phyloP scores from a whole-genome alignment of 2,797 vertebrate species.

The Aplochiton taeniatus region DNA sequence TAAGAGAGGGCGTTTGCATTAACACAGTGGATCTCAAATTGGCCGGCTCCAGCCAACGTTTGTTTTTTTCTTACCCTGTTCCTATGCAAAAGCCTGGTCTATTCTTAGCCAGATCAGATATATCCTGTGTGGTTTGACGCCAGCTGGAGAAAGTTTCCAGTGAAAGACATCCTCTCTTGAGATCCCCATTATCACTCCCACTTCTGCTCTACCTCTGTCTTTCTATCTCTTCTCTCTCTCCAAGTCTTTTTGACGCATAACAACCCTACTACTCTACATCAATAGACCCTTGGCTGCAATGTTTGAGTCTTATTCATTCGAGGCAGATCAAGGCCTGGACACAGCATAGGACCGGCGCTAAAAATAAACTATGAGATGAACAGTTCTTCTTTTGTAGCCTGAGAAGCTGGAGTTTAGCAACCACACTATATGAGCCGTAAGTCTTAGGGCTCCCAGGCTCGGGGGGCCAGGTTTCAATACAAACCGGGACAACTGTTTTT shows the following conservation, averaged over 20 bases:
- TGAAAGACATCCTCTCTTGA: background rate
- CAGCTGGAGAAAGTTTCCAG: constrained; percentile 8
- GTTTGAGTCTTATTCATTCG: too few relatives aligned
- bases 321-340: too few relatives aligned
- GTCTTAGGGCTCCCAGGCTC: too few relatives aligned
- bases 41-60: constrained; percentile 13
- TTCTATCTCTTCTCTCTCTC: too few relatives aligned
- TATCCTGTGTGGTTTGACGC: constrained; percentile 8
- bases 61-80: constrained; percentile 12
- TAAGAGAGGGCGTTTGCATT: constrained; percentile 48
- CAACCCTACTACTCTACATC: too few relatives aligned
- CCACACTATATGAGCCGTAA: too few relatives aligned
- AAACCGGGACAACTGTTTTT: constrained; percentile 1
- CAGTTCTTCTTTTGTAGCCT: too few relatives aligned
- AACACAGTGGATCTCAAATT: constrained; percentile 45
- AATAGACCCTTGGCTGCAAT: too few relatives aligned
- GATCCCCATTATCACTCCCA: constrained; percentile 7
- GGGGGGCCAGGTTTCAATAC: constrained; percentile 9
- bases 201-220: background rate
- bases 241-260: too few relatives aligned
- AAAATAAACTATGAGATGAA: too few relatives aligned
- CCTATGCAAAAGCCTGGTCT: constrained; percentile 25
- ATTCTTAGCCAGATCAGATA: constrained; percentile 37
- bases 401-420: too few relatives aligned
- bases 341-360: too few relatives aligned